Evolutionary conservation across 2,113 vertebrate genomes (phyloP).

Genomic region (Asarcornis scutulata): DNA sequence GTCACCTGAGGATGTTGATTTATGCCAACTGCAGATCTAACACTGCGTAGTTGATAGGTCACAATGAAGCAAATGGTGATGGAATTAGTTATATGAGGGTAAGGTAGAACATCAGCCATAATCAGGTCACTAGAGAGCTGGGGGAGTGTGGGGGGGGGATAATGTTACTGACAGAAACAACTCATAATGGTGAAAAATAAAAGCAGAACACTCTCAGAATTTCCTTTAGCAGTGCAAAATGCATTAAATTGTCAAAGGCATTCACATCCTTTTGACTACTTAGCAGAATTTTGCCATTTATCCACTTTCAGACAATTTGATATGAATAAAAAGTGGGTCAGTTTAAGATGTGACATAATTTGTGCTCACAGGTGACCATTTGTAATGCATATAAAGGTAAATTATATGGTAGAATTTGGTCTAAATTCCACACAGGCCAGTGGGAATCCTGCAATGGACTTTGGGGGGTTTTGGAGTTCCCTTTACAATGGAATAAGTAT

Average conservation of each 20-base stretch:
- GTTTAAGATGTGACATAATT: background rate
- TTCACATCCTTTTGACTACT: background rate
- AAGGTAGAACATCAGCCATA: background rate
- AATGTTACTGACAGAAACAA: background rate
- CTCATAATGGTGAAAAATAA: background rate
- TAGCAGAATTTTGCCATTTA: background rate
- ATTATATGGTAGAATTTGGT: background rate
- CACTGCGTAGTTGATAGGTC: background rate
- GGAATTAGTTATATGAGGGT: background rate
- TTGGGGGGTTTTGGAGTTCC: background rate
- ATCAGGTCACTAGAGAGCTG: background rate
- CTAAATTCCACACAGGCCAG: background rate
- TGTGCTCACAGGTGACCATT: background rate
- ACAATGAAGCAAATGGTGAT: background rate
- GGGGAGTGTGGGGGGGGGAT: rapidly evolving
- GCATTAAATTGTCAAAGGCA: background rate
- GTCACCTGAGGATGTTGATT: background rate
- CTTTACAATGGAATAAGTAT: background rate
- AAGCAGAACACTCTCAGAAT: background rate
- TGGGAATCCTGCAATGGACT: background rate
- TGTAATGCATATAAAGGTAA: background rate
- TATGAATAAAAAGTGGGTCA: background rate
- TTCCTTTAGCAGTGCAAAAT: background rate
- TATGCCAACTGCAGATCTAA: background rate
- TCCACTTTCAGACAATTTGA: background rate